Base-by-base conservation (phyloP, 2,113 vertebrate genomes). In the Dipodomys stephensi region DNA sequence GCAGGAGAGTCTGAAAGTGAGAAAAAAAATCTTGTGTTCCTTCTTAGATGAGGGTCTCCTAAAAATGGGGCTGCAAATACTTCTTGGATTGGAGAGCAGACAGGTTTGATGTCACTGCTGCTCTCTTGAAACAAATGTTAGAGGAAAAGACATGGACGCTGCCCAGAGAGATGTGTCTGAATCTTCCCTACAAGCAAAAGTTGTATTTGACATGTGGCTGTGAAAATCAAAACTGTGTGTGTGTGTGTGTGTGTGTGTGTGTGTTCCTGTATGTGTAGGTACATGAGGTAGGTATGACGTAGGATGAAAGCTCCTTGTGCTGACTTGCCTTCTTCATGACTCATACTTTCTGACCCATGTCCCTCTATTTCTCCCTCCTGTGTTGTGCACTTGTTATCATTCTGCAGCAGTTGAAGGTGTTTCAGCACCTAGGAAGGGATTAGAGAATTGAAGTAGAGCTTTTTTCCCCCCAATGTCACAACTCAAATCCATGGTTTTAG, bases 1-100 rank as follows among this genome's bases (percentile, higher is more conserved):
- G 27, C 18, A 68, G 18, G 77, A 86, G n/a, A 79, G 76, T 35
- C 62, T 95, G 69, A 83, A 92, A 19, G 44, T 53, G 62, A 79
- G n/a, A 79, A 89, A 60, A 92, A 39, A 87, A 68, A 39, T 30
- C 12, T 72, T 68, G n/a, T 60, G 19, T 86, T 83, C 30, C 44
- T 71, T 30, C 11, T 92, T 13, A n/a, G 80, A 6, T 74, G 25
- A 60, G n/a, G 18, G 22, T 60, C 39, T 90, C 39, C 46, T 76
- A 62, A 67, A 39, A 96, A 68, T n/a, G 16, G 32, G 65, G 10
- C 28, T 22, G 93, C 35, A 25, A 16, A 49, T 92, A 11, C 6
- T 85, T 28, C 39, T 79, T 35, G 3, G 44, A 72, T 72, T 78
- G 67, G 53, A 94, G 89, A 74, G n/a, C 32, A 57, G 67, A 83